Evolutionary conservation across 2,888 invertebrate genomes (phyloP), one percentile per base, ranked within the genome.

Genomic region (Seira ritae): DNA sequence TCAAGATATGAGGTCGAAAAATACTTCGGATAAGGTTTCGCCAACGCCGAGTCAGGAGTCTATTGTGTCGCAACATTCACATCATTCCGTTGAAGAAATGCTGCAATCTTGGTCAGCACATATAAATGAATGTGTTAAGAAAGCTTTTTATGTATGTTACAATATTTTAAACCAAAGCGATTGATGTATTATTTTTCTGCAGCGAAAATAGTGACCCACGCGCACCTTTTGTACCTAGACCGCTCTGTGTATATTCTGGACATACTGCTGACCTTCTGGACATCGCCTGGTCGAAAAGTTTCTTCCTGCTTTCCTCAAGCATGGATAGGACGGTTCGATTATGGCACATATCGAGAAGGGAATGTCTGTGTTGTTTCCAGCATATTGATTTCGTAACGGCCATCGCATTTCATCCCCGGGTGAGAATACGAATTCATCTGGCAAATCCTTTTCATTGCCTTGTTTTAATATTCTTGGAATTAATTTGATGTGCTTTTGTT

Each of bases 351-450:
- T 98, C 98, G 0, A 92, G 99, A 50, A 95, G 96, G 89, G 99
- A 99, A 91, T 99, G 99, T 90, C 93, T 99, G 0, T 99, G 99
- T 90, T 98, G 98, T 90, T 99, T 99, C 92, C 98, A 99, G 90
- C 99, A 99, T 90, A 98, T 98, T 87, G 99, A 99, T 92, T 99
- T 99, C 91, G 99, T 99, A 75, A 99, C 99, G 0, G 98, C 99
- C 0, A 98, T 99, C 89, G 98, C 97, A 75, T 99, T 99, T 91
- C 98, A 99, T 92, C 99, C 99, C 0, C 93, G 96, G 77, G 92
- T 91, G 89, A 90, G 88, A 46, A 46, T 91, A 22, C 22, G 67
- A 20, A n/a, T 19, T 12, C 17, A 15, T 65, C 8, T 12, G 17
- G 62, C 97, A 31, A 31, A 31, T 31, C 8, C 2, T 31, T 31